A percentile compares a stretch with the other conserved stretches of the same genome.
Evolutionary conservation across 2,888 invertebrate genomes (phyloP).

Genomic region (Amiota minor): DNA sequence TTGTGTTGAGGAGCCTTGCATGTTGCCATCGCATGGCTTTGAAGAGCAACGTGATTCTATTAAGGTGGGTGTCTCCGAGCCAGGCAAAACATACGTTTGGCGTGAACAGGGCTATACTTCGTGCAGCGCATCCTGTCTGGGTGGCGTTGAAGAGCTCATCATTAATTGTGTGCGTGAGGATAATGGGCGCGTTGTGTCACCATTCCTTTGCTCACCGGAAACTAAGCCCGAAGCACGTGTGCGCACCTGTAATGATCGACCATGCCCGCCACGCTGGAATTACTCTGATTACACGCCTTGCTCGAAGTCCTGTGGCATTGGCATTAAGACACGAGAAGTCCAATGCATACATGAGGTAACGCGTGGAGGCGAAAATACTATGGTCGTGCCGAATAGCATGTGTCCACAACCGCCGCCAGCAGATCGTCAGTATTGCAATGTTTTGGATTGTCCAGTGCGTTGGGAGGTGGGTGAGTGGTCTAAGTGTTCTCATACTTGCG

Average conservation of each 20-base stretch:
- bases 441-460: constrained; percentile 91
- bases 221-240: constrained; percentile 92
- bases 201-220: constrained; percentile 88
- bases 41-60: constrained; percentile 73
- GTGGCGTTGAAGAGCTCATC: constrained; percentile 89
- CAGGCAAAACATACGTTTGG: constrained; percentile 90
- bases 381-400: constrained; percentile 94
- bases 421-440: constrained; percentile 92
- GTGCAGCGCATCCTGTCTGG: constrained; percentile 95
- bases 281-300: constrained; percentile 91
- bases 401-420: constrained; percentile 91
- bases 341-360: constrained; percentile 80
- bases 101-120: constrained; percentile 91
- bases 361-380: constrained; percentile 88
- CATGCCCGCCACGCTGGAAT: constrained; percentile 96
- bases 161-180: constrained; percentile 91
- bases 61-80: constrained; percentile 82
- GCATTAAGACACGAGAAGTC: constrained; percentile 90
- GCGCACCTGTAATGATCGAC: constrained; percentile 93
- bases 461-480: constrained; percentile 94
- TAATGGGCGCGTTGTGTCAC: constrained; percentile 89
- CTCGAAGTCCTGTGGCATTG: constrained; percentile 94
- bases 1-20: constrained; percentile 86
- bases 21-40: constrained; percentile 77
- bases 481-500: constrained; percentile 93